These are phyloP conservation scores for Drosophila pallidifrons DNA, from an alignment of 1,140 invertebrate genomes.

Conservation along the genomic window DNA sequence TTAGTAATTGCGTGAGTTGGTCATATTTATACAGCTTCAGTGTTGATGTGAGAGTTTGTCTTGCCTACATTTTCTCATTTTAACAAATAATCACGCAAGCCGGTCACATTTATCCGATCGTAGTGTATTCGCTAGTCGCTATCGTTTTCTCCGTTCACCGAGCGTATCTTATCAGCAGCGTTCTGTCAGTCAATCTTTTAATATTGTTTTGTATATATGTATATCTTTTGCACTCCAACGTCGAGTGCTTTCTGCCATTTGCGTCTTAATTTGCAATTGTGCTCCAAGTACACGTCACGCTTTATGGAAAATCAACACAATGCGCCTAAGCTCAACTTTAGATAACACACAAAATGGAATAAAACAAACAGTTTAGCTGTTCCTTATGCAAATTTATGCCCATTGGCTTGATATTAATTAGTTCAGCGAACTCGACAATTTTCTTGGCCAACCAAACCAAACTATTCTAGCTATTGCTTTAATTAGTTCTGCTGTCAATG, in stretches of 20 bases:
- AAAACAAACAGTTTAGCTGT: background rate
- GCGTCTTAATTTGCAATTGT: constrained; percentile 50
- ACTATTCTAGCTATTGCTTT: background rate
- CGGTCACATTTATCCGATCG: too few relatives aligned
- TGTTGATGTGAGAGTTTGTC: background rate
- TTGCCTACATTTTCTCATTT: too few relatives aligned
- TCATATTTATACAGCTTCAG: too few relatives aligned
- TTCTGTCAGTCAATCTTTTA: constrained; percentile 8
- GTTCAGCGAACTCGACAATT: background rate
- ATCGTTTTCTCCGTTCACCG: too few relatives aligned
- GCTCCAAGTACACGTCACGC: constrained; percentile 63
- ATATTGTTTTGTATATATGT: constrained; percentile 4
- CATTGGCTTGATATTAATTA: constrained; percentile 3
- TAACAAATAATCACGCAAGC: too few relatives aligned
- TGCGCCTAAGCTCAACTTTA: constrained; percentile 1
- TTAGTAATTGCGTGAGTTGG: too few relatives aligned
- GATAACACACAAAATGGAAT: background rate
- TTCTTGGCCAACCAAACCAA: background rate
- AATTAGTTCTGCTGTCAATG: constrained; percentile 6
- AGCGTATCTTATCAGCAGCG: constrained; percentile 28
- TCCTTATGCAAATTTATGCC: constrained; percentile 2
- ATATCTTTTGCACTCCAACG: constrained; percentile 41
- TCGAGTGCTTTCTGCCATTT: constrained; percentile 40
- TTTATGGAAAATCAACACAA: constrained; percentile 1
- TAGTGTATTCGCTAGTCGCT: too few relatives aligned